phyloP scores from a whole-genome alignment of 2,797 vertebrate genomes.

The Simalia tracyae region DNA sequence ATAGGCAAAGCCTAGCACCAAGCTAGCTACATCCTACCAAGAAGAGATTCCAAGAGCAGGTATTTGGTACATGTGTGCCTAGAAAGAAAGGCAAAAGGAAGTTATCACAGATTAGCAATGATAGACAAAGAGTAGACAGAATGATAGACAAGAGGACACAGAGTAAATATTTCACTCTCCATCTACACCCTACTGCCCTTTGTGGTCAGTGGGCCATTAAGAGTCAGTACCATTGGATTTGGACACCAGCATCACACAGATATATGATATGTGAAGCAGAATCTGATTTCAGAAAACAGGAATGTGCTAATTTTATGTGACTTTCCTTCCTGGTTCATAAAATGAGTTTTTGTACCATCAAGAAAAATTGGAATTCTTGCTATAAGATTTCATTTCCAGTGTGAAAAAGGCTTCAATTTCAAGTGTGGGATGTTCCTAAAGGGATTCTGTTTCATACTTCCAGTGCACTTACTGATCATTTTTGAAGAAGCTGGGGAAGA shows the following conservation, averaged over 20 bases:
- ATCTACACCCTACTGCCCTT: neutral
- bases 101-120: neutral
- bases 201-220: neutral
- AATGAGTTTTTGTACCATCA: neutral
- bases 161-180: neutral
- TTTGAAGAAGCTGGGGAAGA: conserved; percentile 31
- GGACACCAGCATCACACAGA: neutral
- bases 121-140: neutral
- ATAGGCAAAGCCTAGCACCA: neutral
- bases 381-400: neutral
- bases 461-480: neutral
- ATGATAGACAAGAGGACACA: neutral
- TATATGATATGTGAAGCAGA: conserved; percentile 15
- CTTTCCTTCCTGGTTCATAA: conserved; percentile 17
- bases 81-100: neutral
- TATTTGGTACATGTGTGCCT: neutral
- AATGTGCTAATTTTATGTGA: neutral
- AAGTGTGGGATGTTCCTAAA: neutral
- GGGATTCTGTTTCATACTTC: neutral
- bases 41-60: neutral
- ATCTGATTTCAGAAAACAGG: neutral
- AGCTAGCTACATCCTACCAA: neutral
- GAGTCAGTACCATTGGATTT: neutral
- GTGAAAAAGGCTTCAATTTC: conserved; percentile 19
- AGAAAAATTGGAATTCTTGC: neutral